Evolutionary conservation across 2,888 invertebrate species (phyloP).

Genomic region (Hecatera dysodea): DNA sequence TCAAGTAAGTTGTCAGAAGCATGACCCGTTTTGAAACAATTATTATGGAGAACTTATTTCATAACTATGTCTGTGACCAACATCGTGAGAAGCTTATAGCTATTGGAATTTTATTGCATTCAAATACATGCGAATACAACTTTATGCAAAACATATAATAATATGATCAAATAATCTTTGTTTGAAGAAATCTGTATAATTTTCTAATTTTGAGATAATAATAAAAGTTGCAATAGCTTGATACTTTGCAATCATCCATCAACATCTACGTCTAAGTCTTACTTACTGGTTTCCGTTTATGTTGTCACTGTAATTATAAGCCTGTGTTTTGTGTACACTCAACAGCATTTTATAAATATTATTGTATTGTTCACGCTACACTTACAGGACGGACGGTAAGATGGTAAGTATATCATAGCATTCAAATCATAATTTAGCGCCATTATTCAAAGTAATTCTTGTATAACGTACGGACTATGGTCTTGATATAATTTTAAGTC

Average conservation of each 20-base stretch:
- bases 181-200: slow-evolving; percentile 16
- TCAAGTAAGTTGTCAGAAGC: neutral
- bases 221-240: slow-evolving; percentile 21
- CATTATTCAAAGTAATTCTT: slow-evolving; percentile 78
- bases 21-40: slow-evolving; percentile 30
- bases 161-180: slow-evolving; percentile 57
- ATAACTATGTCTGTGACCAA: slow-evolving; percentile 51
- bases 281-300: slow-evolving; percentile 27
- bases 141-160: slow-evolving; percentile 64
- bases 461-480: slow-evolving; percentile 39
- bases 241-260: slow-evolving; percentile 18
- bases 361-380: slow-evolving; percentile 58
- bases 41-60: slow-evolving; percentile 56
- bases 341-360: slow-evolving; percentile 37
- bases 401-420: slow-evolving; percentile 69
- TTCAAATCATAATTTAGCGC: slow-evolving; percentile 80
- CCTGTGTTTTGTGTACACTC: slow-evolving; percentile 19
- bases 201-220: slow-evolving; percentile 24
- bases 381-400: slow-evolving; percentile 70
- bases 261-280: no score
- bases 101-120: slow-evolving; percentile 68
- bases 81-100: slow-evolving; percentile 54
- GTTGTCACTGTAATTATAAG: slow-evolving; percentile 2
- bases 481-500: slow-evolving; percentile 56
- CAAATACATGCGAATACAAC: slow-evolving; percentile 53